Evolutionary conservation across 2,797 vertebrate genomes (phyloP), one percentile per base, ranked within the genome.

Genomic region (Iguana delicatissima): DNA sequence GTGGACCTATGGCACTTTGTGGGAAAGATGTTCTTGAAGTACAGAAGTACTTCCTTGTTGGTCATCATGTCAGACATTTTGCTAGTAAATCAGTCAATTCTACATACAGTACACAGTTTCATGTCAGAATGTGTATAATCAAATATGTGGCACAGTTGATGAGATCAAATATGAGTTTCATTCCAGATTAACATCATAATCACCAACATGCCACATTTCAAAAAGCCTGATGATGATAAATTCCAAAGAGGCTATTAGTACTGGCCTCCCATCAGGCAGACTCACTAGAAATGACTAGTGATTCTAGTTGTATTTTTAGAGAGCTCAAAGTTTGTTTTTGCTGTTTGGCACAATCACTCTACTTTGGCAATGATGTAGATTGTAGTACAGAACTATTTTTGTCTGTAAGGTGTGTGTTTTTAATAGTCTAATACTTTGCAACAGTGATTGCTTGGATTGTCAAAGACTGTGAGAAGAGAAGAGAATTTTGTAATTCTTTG

Each of bases 341-440:
- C 20, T 35, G 76, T 86, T 86, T 77, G 57, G 89, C 76, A 46
- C 35, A 86, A 50, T 90, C 86, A 80, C 50, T 57, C n/a, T 72
- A 18, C 52, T 74, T 50, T 42, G 32, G 18, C 59, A 42, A 87
- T 74, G n/a, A 59, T 46, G 32, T 24, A 69, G 7, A 38, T 76
- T 74, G 77, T 76, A 29, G 81, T 4, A 46, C 4, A 50, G 38
- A 4, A 22, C 2, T 86, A 13, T 29, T 38, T 74, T 59, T 26
- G 6, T 50, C 13, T 73, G 13, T 4, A 59, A 59, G 52, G 4
- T 79, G 8, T 82, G 18, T 57, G 80, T 52, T 14, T 8, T 85
- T 12, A 13, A 38, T 9, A 38, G 24, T 77, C 0, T 55, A 35
- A 64, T 72, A 35, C 32, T 42, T 85, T 62, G 64, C 26, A 80